Base-by-base conservation (phyloP, 2,113 vertebrate species). In the Cercocebus atys region DNA sequence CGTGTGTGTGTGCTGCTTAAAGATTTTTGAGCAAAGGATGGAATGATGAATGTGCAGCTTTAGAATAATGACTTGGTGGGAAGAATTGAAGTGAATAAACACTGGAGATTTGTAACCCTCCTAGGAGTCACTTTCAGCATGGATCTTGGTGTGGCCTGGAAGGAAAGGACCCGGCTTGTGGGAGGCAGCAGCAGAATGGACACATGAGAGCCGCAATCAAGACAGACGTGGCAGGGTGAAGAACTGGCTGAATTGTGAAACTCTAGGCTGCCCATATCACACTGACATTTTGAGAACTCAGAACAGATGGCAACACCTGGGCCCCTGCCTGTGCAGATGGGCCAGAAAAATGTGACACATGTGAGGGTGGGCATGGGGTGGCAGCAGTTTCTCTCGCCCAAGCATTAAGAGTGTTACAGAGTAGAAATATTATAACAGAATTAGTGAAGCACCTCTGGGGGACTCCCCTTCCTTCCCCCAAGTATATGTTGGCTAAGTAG, bases 261-360 rank as follows among this genome's bases (percentile, higher is more conserved):
- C 75, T 64, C 32, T 16, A 38, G 59, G 72, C 27, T 1, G 2
- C 84, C 61, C 68, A 6, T 11, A 10, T 83, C 18, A 80, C 32
- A 10, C 20, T 64, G 70, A 88, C 27, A 13, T 59, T 93, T 79
- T 2, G 22, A 95, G 80, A 80, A 73, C 75, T 84, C 76, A 14
- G 93, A 83, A 55, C 89, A 93, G 85, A 70, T 30, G 82, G 95
- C 22, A 14, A 40, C 93, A 93, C 91, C 78, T 91, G 90, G 52
- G 88, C 40, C 73, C 22, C 79, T 0, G 0, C 35, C 82, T 27
- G 20, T 64, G 66, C 68, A 72, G 85, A 38, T 52, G 94, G 78
- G 59, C 23, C 18, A 40, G 16, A 23, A 45, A 43, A 38, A 32
- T 6, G 0, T 4, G 22, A 52, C 50, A n/a, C 13, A 18, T 47